A percentile compares a stretch with the other conserved stretches of the same genome.
phyloP scores from a whole-genome alignment of 1,140 invertebrate species.

The Condylostylus longicornis region DNA sequence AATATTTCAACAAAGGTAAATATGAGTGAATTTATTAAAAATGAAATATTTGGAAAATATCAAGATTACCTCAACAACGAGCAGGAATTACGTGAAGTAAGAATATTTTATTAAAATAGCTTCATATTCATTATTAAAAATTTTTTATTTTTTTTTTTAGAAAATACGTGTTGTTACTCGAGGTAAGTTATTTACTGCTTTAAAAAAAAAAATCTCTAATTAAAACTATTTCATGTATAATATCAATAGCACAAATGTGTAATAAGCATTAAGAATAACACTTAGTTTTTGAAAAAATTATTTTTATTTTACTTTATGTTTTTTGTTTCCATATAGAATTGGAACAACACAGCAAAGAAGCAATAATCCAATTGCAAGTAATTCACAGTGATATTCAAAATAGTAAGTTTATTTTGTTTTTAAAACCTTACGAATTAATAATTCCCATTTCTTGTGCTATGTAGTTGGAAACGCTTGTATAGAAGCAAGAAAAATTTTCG shows the following conservation, averaged over 20 bases:
- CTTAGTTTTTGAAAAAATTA: too few relatives aligned
- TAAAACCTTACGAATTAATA: slow-evolving; percentile 6
- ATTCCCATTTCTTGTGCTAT: background rate
- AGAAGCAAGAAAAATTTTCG: slow-evolving; percentile 41
- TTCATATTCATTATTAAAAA: slow-evolving; percentile 5
- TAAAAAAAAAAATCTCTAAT: too few relatives aligned
- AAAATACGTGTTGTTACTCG: slow-evolving; percentile 50
- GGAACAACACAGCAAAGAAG: slow-evolving; percentile 50
- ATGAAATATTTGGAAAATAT: slow-evolving; percentile 43
- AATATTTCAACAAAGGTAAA: too few relatives aligned
- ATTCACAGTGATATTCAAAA: slow-evolving; percentile 47
- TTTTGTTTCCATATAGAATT: too few relatives aligned
- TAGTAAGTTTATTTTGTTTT: slow-evolving; percentile 35
- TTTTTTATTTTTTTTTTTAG: slow-evolving; percentile 31
- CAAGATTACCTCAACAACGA: slow-evolving; percentile 47
- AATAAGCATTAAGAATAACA: too few relatives aligned
- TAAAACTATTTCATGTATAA: too few relatives aligned
- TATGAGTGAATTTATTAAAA: slow-evolving; percentile 25
- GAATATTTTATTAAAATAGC: slow-evolving; percentile 7
- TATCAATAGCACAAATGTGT: too few relatives aligned
- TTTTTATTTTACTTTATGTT: too few relatives aligned
- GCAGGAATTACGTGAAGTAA: slow-evolving; percentile 47
- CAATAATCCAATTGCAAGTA: slow-evolving; percentile 50
- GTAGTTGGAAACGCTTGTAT: slow-evolving; percentile 35
- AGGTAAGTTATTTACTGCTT: too few relatives aligned